Evolutionary conservation across 2,113 vertebrate species (phyloP).

Genomic region (Heterotis niloticus): DNA sequence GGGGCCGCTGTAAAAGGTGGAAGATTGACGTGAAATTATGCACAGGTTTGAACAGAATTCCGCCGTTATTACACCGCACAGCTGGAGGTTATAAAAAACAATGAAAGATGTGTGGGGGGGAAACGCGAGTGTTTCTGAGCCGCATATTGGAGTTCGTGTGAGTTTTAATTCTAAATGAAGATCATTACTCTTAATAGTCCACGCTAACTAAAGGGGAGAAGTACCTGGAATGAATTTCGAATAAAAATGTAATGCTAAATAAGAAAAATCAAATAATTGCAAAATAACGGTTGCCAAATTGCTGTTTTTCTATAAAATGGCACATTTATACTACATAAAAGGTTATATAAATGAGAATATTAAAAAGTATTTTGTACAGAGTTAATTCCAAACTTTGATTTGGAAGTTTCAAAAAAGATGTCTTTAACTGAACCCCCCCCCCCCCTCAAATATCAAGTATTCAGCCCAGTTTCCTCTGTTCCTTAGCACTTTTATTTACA

Average conservation of each 20-base stretch:
- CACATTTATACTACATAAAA: background rate
- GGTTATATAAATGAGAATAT: background rate
- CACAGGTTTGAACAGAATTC: conserved; percentile 62
- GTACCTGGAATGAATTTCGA: conserved; percentile 46
- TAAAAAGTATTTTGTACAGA: background rate
- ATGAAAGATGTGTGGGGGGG: conserved; percentile 62
- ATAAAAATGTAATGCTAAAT: conserved; percentile 49
- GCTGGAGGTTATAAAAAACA: conserved; percentile 78
- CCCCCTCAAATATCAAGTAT: background rate
- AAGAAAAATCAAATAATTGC: conserved; percentile 66
- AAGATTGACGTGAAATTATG: conserved; percentile 28
- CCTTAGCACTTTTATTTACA: conserved; percentile 28
- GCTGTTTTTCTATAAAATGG: conserved; percentile 11
- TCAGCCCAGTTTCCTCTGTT: conserved; percentile 20
- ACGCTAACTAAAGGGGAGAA: conserved; percentile 42
- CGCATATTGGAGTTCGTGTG: conserved; percentile 63
- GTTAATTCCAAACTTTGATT: background rate
- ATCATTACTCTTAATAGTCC: conserved; percentile 64
- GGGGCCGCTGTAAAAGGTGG: conserved; percentile 39
- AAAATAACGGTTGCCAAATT: conserved; percentile 54
- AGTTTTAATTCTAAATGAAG: conserved; percentile 62
- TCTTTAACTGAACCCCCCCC: background rate
- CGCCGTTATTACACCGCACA: conserved; percentile 63
- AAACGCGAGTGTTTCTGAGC: conserved; percentile 58
- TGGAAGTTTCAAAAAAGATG: background rate